Evolutionary conservation across 2,797 vertebrate genomes (phyloP).

Genomic region (Ciconia nigra): DNA sequence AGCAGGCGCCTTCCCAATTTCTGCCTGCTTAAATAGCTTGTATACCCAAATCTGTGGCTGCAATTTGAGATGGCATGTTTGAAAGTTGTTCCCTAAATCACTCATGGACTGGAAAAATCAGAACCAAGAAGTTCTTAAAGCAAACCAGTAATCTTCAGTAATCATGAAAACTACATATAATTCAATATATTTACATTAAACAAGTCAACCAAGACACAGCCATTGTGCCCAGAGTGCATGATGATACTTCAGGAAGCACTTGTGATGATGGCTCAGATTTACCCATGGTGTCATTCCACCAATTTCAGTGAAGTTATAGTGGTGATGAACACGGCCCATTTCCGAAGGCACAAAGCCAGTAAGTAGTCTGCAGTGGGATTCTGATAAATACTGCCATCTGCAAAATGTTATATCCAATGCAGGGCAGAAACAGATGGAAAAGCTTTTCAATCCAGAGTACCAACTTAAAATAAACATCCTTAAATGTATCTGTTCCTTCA

Average conservation of each 20-base stretch:
- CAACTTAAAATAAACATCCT: constrained; percentile 63
- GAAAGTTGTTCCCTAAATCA: not conserved
- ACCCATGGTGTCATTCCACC: not conserved
- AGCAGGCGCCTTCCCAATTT: not conserved
- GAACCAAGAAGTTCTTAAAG: not conserved
- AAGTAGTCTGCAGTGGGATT: constrained; percentile 35
- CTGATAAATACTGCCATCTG: constrained; percentile 60
- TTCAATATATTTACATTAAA: constrained; percentile 8
- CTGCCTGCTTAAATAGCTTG: not conserved
- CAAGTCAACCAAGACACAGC: not conserved
- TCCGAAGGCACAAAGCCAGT: constrained; percentile 34
- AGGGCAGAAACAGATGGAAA: constrained; percentile 58
- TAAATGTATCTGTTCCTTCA: constrained; percentile 40
- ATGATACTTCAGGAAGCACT: not conserved
- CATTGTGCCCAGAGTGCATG: not conserved
- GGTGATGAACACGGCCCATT: not conserved
- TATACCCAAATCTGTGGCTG: not conserved
- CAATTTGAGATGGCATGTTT: not conserved
- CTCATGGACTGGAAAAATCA: not conserved
- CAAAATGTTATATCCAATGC: constrained; percentile 44
- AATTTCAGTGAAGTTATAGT: not conserved
- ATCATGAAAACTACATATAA: not conserved
- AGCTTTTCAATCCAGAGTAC: constrained; percentile 47
- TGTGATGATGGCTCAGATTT: not conserved
- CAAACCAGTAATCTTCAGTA: constrained; percentile 19